Conservation (phyloP, 2,888 invertebrate species). For the Silvanus unidentatus region DNA sequence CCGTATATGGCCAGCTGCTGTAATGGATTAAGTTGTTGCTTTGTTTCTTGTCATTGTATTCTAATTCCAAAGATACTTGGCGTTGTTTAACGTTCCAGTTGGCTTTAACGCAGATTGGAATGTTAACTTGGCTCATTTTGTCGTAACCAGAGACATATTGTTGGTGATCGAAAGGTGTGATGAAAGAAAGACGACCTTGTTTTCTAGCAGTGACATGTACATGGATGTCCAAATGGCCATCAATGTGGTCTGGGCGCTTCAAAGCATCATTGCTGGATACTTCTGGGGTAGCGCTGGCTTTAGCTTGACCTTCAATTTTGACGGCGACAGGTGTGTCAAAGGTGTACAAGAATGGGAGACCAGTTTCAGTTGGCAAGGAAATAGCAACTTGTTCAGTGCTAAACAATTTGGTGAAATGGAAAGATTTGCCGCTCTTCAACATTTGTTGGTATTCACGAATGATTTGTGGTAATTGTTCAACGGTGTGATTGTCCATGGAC, state of each 20-base stretch:
- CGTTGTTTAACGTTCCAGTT: slow-evolving; percentile 48
- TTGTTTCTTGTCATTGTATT: slow-evolving; percentile 43
- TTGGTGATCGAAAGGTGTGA: slow-evolving; percentile 56
- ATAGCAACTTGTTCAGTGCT: slow-evolving; percentile 55
- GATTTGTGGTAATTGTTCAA: slow-evolving; percentile 48
- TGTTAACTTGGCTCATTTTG: slow-evolving; percentile 53
- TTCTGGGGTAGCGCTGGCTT: slow-evolving; percentile 44
- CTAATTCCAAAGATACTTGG: slow-evolving; percentile 47
- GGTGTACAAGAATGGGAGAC: slow-evolving; percentile 63
- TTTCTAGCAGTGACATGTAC: slow-evolving; percentile 52
- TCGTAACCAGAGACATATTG: slow-evolving; percentile 57
- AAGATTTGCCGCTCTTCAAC: slow-evolving; percentile 47
- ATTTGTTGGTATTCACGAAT: slow-evolving; percentile 43
- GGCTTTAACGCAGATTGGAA: slow-evolving; percentile 51
- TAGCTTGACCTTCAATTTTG: slow-evolving; percentile 49
- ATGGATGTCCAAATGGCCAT: slow-evolving; percentile 48
- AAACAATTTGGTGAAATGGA: slow-evolving; percentile 57
- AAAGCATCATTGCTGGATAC: slow-evolving; percentile 32
- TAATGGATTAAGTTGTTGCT: slow-evolving; percentile 48
- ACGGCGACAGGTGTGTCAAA: slow-evolving; percentile 55
- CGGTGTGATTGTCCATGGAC: slow-evolving; percentile 51
- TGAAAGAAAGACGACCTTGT: slow-evolving; percentile 59
- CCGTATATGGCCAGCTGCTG: slow-evolving; percentile 60
- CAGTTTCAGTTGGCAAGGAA: slow-evolving; percentile 65
- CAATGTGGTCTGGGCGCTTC: slow-evolving; percentile 40